Evolutionary conservation across 2,113 vertebrate genomes (phyloP).

Genomic region (Caranx ignobilis): DNA sequence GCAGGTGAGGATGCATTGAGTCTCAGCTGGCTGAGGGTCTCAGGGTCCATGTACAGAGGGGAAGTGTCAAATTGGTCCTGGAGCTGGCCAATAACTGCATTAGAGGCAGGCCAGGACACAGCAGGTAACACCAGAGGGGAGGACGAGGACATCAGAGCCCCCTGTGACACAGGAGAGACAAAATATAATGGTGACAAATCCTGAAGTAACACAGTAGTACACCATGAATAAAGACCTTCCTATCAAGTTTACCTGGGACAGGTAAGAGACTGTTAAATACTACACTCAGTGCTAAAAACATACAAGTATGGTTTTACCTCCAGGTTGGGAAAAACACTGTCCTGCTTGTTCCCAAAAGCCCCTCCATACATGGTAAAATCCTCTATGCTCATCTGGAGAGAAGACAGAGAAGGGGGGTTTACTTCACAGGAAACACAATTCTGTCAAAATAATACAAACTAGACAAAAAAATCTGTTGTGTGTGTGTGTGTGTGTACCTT

Average conservation of each 20-base stretch:
- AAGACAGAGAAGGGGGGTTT: not conserved
- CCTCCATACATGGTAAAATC: slow-evolving; percentile 93
- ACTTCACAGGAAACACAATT: not conserved
- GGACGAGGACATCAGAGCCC: slow-evolving; percentile 83
- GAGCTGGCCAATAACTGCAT: slow-evolving; percentile 86
- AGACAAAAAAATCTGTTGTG: not conserved
- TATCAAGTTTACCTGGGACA: not conserved
- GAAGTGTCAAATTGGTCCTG: slow-evolving; percentile 88
- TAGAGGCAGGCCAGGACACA: slow-evolving; percentile 88
- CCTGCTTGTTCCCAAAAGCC: slow-evolving; percentile 92
- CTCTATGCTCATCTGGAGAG: slow-evolving; percentile 88
- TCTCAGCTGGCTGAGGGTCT: slow-evolving; percentile 88
- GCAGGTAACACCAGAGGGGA: slow-evolving; percentile 88
- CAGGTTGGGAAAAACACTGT: slow-evolving; percentile 89
- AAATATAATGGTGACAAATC: not conserved
- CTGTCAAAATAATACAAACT: too few species aligned
- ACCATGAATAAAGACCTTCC: not conserved
- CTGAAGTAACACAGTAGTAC: not conserved
- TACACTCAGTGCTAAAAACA: not conserved
- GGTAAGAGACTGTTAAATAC: not conserved
- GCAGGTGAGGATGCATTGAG: slow-evolving; percentile 88
- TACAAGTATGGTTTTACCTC: slow-evolving; percentile 81
- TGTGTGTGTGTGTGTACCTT: slow-evolving; percentile 78
- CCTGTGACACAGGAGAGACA: slow-evolving; percentile 68
- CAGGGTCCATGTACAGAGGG: slow-evolving; percentile 90